Evolutionary conservation across 2,113 vertebrate species (phyloP).

Genomic region (Clinocottus analis): DNA sequence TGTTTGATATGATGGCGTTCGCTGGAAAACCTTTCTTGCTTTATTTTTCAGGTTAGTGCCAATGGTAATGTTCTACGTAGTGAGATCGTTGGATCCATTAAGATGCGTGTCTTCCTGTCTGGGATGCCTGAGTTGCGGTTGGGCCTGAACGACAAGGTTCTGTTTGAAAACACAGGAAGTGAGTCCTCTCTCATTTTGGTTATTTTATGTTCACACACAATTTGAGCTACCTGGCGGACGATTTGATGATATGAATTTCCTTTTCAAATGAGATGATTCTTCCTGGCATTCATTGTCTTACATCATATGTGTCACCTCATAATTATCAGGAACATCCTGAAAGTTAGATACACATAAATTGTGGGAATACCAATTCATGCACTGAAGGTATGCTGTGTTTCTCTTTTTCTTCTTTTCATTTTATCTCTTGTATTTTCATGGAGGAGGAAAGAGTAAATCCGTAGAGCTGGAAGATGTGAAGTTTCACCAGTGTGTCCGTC

Average conservation of each 20-base stretch:
- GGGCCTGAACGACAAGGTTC: conserved; percentile 97
- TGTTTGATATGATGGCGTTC: background rate
- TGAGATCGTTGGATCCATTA: conserved; percentile 98
- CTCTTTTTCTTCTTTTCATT: background rate
- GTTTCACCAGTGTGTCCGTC: conserved; percentile 91
- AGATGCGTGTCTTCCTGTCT: conserved; percentile 97
- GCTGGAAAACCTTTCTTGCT: background rate
- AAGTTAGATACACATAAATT: background rate
- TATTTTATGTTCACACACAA: background rate
- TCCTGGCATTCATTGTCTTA: background rate
- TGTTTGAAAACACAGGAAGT: conserved; percentile 99
- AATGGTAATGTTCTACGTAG: conserved; percentile 96
- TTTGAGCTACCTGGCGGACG: background rate
- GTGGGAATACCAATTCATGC: background rate
- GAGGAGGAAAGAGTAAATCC: conserved; percentile 92
- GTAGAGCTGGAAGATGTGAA: conserved; percentile 92
- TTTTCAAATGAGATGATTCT: background rate
- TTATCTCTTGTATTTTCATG: background rate
- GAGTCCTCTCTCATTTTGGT: conserved; percentile 78
- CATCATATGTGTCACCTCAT: background rate
- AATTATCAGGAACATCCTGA: background rate
- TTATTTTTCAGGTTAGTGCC: conserved; percentile 90
- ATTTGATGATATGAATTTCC: background rate
- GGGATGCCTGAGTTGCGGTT: conserved; percentile 97
- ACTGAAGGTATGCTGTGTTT: background rate